These are phyloP conservation scores for Amblyteles armatorius DNA, from an alignment of 2,888 invertebrate species.

Conservation along the genomic window DNA sequence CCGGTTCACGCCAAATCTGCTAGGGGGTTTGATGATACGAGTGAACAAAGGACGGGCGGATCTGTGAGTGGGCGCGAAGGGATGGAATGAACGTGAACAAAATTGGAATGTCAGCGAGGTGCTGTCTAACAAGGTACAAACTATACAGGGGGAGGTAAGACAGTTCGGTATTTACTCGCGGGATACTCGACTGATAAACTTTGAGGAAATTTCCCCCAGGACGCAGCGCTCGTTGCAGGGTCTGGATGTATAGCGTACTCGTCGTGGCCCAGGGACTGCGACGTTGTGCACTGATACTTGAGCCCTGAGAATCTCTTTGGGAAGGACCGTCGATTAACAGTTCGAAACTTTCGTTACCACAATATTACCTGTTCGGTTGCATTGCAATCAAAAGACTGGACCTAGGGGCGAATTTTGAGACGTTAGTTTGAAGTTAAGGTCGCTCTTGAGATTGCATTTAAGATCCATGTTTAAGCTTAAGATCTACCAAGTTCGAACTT, in stretches of 20 bases:
- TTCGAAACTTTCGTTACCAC: constrained; percentile 23
- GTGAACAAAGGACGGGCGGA: background rate
- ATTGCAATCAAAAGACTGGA: constrained; percentile 9
- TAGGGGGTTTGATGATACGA: background rate
- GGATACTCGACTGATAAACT: constrained; percentile 62
- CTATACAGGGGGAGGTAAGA: constrained; percentile 32
- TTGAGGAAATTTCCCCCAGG: constrained; percentile 64
- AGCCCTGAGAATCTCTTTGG: constrained; percentile 12
- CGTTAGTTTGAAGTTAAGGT: too few species aligned
- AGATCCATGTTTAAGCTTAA: too few species aligned
- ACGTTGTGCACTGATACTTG: constrained; percentile 24
- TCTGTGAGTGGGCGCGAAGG: constrained; percentile 11
- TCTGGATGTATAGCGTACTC: background rate
- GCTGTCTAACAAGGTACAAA: constrained; percentile 30
- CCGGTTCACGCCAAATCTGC: background rate
- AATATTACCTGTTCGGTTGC: constrained; percentile 9
- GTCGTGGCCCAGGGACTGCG: constrained; percentile 15
- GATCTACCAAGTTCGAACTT: too few species aligned
- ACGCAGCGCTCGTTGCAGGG: constrained; percentile 11
- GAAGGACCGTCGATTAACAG: constrained; percentile 45
- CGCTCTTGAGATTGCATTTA: too few species aligned
- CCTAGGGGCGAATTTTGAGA: too few species aligned
- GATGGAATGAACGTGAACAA: constrained; percentile 49
- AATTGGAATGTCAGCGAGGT: constrained; percentile 57
- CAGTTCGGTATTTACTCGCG: constrained; percentile 59